Base-by-base conservation (phyloP, 2,888 invertebrate species). In the Orchesellides sinensis region DNA sequence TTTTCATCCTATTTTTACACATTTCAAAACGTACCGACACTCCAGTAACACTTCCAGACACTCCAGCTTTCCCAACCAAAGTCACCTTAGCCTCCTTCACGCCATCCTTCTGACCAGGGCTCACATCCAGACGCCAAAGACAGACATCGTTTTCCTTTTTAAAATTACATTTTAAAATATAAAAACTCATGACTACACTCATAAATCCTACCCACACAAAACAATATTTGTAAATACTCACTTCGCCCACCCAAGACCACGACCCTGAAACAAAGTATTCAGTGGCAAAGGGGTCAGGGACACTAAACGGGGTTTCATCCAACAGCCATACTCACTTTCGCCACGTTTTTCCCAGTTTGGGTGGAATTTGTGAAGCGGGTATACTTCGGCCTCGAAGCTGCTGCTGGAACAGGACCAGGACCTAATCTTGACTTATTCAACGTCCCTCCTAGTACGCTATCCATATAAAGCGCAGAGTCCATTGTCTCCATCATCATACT, bases 181-280 rank as follows among this genome's bases (percentile, higher is more conserved):
- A 63, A 23, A 19, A 10, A 21, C 8, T 29, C 19, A 29, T 10
- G 1, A 40, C 40, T 2, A 40, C n/a, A 21, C 17, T 21, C 3
- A 17, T 52, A 21, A 1, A 52, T 8, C 8, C 17, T 4, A 47
- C 4, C 8, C 4, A 10, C 8, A n/a, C 14, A n/a, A n/a, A 47
- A 47, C 32, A 5, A 32, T 32, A 32, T 32, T 40, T 40, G 14
- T 14, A 40, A 8, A 6, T 10, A 4, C 19, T 52, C 35, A 77
- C 77, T 79, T 66, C 66, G 0, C 49, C 72, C 21, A 72, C 47
- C 79, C 72, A 79, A 2, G 79, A 72, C 63, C 70, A 84, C 10
- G 85, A 83, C 8, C 85, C 84, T 14, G 80, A 72, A 2, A 88
- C 56, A 74, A 87, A 88, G 63, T 85, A 84, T 61, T 88, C 88